These are phyloP conservation scores for Tympanoctomys barrerae DNA, from an alignment of 2,797 vertebrate species.

Conservation along the genomic window DNA sequence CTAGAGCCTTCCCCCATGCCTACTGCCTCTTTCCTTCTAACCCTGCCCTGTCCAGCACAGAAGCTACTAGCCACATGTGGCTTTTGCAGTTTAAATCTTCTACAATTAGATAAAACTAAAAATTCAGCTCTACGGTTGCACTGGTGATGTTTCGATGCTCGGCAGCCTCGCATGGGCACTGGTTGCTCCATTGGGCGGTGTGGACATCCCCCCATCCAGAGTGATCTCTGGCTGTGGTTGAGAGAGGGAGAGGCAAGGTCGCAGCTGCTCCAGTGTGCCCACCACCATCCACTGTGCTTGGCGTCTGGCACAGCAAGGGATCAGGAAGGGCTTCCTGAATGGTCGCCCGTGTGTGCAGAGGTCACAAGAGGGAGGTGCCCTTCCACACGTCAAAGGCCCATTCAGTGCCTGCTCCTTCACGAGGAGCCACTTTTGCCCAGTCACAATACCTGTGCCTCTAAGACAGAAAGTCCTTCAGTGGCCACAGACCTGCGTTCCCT, in stretches of 20 bases:
- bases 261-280: background rate
- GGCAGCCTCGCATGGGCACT: background rate
- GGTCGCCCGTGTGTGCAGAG: background rate
- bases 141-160: background rate
- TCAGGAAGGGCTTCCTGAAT: background rate
- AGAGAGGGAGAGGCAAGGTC: background rate
- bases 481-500: background rate
- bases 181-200: background rate
- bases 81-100: slow-evolving; percentile 12
- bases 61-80: background rate
- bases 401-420: background rate
- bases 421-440: background rate
- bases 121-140: background rate
- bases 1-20: background rate
- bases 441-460: rapidly evolving
- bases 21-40: background rate
- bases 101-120: background rate
- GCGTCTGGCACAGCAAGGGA: background rate
- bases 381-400: background rate
- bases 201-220: background rate
- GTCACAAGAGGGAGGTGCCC: background rate
- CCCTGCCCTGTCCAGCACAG: background rate
- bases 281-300: too few relatives aligned
- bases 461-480: background rate
- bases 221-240: background rate